Conservation (phyloP, 2,797 vertebrate species). For the Betta splendens region DNA sequence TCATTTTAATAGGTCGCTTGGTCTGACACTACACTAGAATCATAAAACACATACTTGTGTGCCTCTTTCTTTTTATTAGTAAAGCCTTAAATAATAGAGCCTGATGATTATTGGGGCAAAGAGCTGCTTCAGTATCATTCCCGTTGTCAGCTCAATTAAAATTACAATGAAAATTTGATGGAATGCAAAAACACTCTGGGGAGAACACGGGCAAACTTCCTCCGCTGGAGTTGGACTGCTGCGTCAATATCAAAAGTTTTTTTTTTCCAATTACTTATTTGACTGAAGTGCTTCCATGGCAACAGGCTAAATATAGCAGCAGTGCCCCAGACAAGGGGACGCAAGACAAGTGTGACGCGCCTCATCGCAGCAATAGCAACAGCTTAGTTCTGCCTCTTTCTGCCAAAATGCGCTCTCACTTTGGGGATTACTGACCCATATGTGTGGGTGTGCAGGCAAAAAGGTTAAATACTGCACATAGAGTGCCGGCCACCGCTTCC, state of each 20-base stretch:
- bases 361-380: constrained; percentile 66
- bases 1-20: constrained; percentile 60
- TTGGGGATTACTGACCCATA: constrained; percentile 84
- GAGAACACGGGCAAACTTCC: constrained; percentile 12
- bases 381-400: constrained; percentile 77
- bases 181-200: neutral
- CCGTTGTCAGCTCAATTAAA: neutral
- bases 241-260: constrained; percentile 59
- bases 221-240: constrained; percentile 18
- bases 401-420: constrained; percentile 75
- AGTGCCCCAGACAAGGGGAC: constrained; percentile 67
- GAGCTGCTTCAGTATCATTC: neutral
- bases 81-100: constrained; percentile 1
- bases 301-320: constrained; percentile 78
- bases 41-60: constrained; percentile 22
- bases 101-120: constrained; percentile 6
- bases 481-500: constrained; percentile 46
- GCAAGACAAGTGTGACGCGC: constrained; percentile 65
- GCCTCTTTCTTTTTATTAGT: too few species aligned
- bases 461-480: constrained; percentile 83
- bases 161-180: neutral
- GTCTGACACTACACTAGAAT: constrained; percentile 18
- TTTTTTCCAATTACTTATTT: constrained; percentile 73
- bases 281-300: constrained; percentile 71
- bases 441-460: constrained; percentile 76